Conservation (phyloP, 64 coral and sea anemone species). For the Actinia equina region DNA sequence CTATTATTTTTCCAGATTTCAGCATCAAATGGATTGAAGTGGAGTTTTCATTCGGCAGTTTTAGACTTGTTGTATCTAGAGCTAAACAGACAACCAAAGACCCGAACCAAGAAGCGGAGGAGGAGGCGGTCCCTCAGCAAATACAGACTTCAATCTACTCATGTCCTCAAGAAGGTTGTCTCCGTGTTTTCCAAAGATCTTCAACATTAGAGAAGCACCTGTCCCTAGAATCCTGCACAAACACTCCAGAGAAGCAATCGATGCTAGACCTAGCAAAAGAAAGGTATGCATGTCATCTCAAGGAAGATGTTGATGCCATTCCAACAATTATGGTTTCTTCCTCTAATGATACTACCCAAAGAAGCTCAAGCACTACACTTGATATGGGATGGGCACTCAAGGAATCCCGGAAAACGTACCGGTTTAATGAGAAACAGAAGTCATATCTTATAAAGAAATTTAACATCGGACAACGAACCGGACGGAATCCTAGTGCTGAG, state of each 20-base stretch:
- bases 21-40: conserved; percentile 28
- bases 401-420: conserved; percentile 25
- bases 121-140: background rate
- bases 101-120: background rate
- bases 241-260: conserved; percentile 15
- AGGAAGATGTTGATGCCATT: conserved; percentile 38
- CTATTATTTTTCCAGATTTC: conserved; percentile 22
- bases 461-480: conserved; percentile 42
- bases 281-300: conserved; percentile 31
- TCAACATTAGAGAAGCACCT: conserved; percentile 22
- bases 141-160: conserved; percentile 11
- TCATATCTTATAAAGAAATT: conserved; percentile 35
- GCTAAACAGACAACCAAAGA: background rate
- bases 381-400: conserved; percentile 46
- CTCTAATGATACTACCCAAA: background rate
- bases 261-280: conserved; percentile 32
- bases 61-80: conserved; percentile 22
- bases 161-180: conserved; percentile 30
- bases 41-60: conserved; percentile 32
- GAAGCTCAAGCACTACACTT: background rate
- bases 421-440: conserved; percentile 51
- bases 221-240: conserved; percentile 27
- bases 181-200: conserved; percentile 21
- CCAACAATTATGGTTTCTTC: conserved; percentile 14
- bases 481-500: conserved; percentile 36